Evolutionary conservation across 2,113 vertebrate species (phyloP).

Genomic region (Sylvia atricapilla): DNA sequence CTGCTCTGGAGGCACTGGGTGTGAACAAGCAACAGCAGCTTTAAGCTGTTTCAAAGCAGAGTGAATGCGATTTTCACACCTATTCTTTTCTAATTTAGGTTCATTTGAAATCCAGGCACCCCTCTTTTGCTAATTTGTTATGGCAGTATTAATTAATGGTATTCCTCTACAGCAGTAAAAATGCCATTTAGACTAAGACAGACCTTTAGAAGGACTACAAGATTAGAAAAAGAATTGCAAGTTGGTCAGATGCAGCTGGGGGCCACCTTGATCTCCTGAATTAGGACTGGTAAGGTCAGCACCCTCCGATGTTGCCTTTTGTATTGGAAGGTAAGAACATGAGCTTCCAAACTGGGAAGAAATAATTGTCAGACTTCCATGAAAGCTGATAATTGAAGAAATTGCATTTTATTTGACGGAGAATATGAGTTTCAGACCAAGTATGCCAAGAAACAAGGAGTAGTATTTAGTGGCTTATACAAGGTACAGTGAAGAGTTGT

Average conservation of each 20-base stretch:
- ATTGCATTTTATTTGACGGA: neutral
- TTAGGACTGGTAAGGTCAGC: neutral
- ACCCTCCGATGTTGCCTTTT: neutral
- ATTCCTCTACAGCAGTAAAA: constrained; percentile 71
- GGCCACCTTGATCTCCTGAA: constrained; percentile 82
- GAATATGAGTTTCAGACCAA: neutral
- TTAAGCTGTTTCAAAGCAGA: constrained; percentile 68
- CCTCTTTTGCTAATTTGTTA: constrained; percentile 78
- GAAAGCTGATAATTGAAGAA: neutral
- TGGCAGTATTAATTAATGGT: constrained; percentile 86
- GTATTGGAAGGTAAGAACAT: neutral
- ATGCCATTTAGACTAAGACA: constrained; percentile 77
- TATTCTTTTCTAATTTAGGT: constrained; percentile 67
- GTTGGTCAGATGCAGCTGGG: constrained; percentile 70
- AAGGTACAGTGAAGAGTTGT: neutral
- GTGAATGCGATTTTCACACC: constrained; percentile 73
- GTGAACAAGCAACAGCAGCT: constrained; percentile 32
- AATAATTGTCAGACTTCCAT: neutral
- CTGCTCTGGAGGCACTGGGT: neutral
- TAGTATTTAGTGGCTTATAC: neutral
- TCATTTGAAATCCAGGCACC: constrained; percentile 61
- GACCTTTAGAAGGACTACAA: constrained; percentile 75
- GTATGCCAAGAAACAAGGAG: neutral
- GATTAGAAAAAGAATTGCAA: constrained; percentile 80
- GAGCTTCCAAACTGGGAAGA: neutral